Conservation (phyloP, 2,797 vertebrate genomes). For the Ataeniobius toweri region DNA sequence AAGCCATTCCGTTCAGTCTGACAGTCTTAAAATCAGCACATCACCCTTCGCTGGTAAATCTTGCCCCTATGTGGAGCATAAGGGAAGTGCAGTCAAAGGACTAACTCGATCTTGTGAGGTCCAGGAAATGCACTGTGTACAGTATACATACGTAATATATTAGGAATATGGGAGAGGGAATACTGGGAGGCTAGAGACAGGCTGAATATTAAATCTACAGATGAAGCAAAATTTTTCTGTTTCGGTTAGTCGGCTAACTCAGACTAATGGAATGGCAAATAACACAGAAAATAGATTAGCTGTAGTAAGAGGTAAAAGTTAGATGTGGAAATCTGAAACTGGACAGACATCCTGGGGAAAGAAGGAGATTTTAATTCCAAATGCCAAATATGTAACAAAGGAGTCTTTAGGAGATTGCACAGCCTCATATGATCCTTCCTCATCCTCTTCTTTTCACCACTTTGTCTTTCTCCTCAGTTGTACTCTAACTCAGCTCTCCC, state of each 20-base stretch:
- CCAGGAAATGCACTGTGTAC: background rate
- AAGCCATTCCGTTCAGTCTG: background rate
- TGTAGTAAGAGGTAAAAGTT: background rate
- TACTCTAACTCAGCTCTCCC: slow-evolving; percentile 29
- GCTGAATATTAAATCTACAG: slow-evolving; percentile 15
- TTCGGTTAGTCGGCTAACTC: background rate
- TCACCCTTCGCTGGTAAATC: slow-evolving; percentile 10
- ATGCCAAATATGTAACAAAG: slow-evolving; percentile 50
- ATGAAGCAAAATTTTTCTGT: background rate
- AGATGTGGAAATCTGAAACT: slow-evolving; percentile 6
- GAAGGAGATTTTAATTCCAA: slow-evolving; percentile 33
- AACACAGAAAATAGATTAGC: slow-evolving; percentile 8
- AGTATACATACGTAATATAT: background rate
- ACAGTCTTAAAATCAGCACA: background rate
- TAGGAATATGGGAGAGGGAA: slow-evolving; percentile 1
- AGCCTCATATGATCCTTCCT: slow-evolving; percentile 15
- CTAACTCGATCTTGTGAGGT: background rate
- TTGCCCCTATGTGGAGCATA: slow-evolving; percentile 63
- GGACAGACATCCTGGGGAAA: slow-evolving; percentile 19
- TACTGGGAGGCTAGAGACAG: background rate
- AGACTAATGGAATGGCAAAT: slow-evolving; percentile 2
- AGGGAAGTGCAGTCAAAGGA: slow-evolving; percentile 32
- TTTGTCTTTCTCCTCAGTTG: slow-evolving; percentile 13
- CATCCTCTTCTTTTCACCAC: background rate
- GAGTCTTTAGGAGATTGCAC: slow-evolving; percentile 44